Conservation (phyloP, 2,888 invertebrate species). For the Lissonota sp. region DNA sequence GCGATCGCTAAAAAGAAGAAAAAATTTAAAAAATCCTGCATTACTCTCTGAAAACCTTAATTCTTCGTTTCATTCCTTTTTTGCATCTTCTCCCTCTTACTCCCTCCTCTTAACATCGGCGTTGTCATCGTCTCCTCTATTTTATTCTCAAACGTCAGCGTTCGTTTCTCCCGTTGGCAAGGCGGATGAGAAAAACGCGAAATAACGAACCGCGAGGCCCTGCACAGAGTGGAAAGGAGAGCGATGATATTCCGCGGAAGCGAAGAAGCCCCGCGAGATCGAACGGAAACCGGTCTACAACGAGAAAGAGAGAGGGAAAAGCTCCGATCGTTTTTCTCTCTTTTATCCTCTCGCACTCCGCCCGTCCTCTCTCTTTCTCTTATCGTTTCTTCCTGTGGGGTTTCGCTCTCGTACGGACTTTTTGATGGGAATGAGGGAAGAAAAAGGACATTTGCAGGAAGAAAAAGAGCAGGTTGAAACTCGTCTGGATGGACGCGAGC, state of each 20-base stretch:
- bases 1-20: conserved; percentile 1
- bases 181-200: conserved; percentile 43
- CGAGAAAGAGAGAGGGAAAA: conserved; percentile 32
- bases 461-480: not conserved
- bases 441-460: conserved; percentile 19
- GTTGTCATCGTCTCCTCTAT: conserved; percentile 65
- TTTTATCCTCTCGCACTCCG: conserved; percentile 53
- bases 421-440: not conserved
- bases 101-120: conserved; percentile 14
- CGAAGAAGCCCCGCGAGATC: conserved; percentile 7
- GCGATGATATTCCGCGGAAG: conserved; percentile 42
- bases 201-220: conserved; percentile 43
- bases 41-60: not conserved
- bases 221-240: conserved; percentile 11
- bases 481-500: not conserved
- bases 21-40: conserved; percentile 4
- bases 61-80: conserved; percentile 23
- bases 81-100: conserved; percentile 10
- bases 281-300: conserved; percentile 57
- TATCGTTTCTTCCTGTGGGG: conserved; percentile 24
- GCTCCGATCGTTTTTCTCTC: conserved; percentile 25
- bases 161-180: conserved; percentile 37
- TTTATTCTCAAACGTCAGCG: conserved; percentile 62
- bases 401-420: conserved; percentile 46
- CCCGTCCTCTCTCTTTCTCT: conserved; percentile 42